Evolutionary conservation across 2,888 invertebrate genomes (phyloP).

Genomic region (Nysson spinosus): DNA sequence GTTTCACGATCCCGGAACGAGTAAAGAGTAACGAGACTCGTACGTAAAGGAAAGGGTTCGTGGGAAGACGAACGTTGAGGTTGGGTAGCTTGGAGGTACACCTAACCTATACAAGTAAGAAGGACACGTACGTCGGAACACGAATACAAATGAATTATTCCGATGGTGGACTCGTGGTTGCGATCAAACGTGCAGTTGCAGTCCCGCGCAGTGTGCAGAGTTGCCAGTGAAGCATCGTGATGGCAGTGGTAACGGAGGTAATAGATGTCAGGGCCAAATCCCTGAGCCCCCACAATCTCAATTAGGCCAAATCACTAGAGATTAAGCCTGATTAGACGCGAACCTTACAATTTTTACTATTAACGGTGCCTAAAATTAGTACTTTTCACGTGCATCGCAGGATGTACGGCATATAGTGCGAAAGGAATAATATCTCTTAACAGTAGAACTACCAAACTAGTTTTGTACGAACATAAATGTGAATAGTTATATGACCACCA

Average conservation of each 20-base stretch:
- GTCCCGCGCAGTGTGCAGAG: constrained; percentile 12
- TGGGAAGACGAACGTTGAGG: constrained; percentile 61
- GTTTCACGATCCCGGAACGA: constrained; percentile 60
- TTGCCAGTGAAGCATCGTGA: constrained; percentile 48
- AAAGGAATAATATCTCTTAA: too few species aligned
- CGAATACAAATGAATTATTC: not conserved
- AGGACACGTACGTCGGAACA: constrained; percentile 7
- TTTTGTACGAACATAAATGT: too few species aligned
- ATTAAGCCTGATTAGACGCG: constrained; percentile 65
- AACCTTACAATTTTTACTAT: constrained; percentile 39
- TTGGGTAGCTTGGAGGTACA: constrained; percentile 47
- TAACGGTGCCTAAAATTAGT: not conserved
- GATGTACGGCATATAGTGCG: too few species aligned
- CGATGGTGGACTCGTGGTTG: constrained; percentile 8
- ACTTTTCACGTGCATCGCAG: not conserved
- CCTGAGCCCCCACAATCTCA: constrained; percentile 64
- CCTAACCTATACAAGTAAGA: constrained; percentile 35
- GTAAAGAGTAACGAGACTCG: constrained; percentile 57
- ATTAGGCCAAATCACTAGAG: constrained; percentile 71
- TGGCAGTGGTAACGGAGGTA: constrained; percentile 50
- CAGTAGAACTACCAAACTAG: too few species aligned
- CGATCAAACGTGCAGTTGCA: constrained; percentile 25
- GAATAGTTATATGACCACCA: too few species aligned
- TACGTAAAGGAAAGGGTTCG: constrained; percentile 54
- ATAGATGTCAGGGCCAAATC: constrained; percentile 75